A percentile compares a stretch with the other conserved stretches of the same genome.
phyloP scores from a whole-genome alignment of 64 coral and sea anemone genomes.

The Hydrozoanthus tunicans region DNA sequence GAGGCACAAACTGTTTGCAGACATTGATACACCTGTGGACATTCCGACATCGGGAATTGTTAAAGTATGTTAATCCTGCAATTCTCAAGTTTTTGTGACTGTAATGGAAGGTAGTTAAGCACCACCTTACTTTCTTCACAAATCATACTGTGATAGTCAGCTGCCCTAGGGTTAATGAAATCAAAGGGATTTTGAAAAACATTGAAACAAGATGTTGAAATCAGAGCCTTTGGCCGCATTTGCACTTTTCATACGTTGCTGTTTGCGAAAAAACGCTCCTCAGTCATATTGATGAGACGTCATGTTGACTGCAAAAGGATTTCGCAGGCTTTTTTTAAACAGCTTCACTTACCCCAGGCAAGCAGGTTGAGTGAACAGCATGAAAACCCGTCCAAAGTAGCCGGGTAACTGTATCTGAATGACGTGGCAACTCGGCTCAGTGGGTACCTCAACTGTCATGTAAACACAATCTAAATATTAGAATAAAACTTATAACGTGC shows the following conservation, averaged over 20 bases:
- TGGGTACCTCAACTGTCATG: no score
- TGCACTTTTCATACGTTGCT: background rate
- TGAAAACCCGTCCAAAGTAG: constrained; percentile 4
- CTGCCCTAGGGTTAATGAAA: no score
- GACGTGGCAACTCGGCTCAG: no score
- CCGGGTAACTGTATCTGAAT: no score
- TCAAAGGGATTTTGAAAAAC: no score
- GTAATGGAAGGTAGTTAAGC: background rate
- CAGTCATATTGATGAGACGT: background rate
- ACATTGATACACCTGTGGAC: constrained; percentile 68
- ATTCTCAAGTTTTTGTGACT: background rate
- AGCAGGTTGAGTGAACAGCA: constrained; percentile 25
- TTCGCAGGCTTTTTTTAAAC: background rate
- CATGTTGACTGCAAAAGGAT: constrained; percentile 14
- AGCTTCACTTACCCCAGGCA: constrained; percentile 9
- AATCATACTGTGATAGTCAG: no score
- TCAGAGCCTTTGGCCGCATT: background rate
- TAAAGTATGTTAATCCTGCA: constrained; percentile 58
- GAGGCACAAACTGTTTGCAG: constrained; percentile 69
- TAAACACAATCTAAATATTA: no score
- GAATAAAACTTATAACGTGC: no score
- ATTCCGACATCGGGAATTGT: constrained; percentile 88
- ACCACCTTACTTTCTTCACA: no score
- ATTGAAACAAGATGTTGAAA: background rate
- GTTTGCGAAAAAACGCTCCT: background rate